Conservation (phyloP, 2,113 vertebrate species). For the Ginglymostoma cirratum region DNA sequence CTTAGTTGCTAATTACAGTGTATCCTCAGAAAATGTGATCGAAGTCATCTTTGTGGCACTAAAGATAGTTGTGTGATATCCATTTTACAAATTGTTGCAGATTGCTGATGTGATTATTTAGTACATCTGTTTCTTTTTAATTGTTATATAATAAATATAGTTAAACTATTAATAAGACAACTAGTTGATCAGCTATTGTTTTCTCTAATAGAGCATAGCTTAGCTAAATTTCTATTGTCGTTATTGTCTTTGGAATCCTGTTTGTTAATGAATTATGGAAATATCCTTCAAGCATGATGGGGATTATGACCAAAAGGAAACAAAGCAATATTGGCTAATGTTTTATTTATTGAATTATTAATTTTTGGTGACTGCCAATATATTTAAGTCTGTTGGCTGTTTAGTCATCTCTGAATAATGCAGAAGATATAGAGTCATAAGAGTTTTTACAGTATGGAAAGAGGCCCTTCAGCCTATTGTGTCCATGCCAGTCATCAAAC, state of each 20-base stretch:
- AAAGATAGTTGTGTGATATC: constrained; percentile 26
- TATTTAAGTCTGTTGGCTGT: not conserved
- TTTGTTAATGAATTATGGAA: not conserved
- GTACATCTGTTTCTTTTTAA: constrained; percentile 21
- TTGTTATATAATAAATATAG: constrained; percentile 33
- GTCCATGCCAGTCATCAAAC: too few species aligned
- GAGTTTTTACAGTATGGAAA: too few species aligned
- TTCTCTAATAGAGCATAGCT: not conserved
- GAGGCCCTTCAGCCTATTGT: too few species aligned
- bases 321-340: not conserved
- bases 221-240: not conserved
- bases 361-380: not conserved
- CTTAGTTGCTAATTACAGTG: not conserved
- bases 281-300: not conserved
- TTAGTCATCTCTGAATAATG: not conserved
- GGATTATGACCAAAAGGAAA: not conserved
- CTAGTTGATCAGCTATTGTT: not conserved
- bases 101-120: constrained; percentile 30
- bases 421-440: not conserved
- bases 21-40: constrained; percentile 13
- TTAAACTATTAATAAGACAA: constrained; percentile 29
- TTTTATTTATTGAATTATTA: not conserved
- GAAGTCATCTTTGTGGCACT: constrained; percentile 21
- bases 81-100: constrained; percentile 7
- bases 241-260: not conserved